Percentiles rank a stretch among this genome's conserved stretches.
Evolutionary conservation across 2,888 invertebrate species (phyloP).

Genomic region (Myathropa florea): DNA sequence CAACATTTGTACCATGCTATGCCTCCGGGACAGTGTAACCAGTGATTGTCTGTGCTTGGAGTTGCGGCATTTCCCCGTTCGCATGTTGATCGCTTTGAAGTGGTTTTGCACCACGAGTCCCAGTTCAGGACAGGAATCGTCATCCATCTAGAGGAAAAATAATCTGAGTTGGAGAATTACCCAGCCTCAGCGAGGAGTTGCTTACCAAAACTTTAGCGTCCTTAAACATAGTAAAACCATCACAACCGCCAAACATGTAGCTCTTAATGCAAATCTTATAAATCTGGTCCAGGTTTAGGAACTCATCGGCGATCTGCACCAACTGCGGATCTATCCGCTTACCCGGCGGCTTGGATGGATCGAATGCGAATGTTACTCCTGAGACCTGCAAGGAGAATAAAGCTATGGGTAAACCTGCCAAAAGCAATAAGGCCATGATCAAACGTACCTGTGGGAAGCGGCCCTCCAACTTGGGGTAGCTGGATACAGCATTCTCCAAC

Average conservation of each 20-base stretch:
- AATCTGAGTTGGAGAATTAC: not conserved
- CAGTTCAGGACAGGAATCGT: constrained; percentile 92
- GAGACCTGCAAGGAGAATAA: constrained; percentile 82
- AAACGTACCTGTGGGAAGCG: constrained; percentile 89
- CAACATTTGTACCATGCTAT: constrained; percentile 89
- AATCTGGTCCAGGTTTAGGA: constrained; percentile 85
- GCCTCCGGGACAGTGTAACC: constrained; percentile 90
- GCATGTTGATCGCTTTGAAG: constrained; percentile 91
- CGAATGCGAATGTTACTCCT: constrained; percentile 89
- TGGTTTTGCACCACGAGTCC: constrained; percentile 93
- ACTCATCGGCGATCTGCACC: constrained; percentile 92
- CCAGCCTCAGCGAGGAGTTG: constrained; percentile 14
- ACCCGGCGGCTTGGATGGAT: constrained; percentile 86
- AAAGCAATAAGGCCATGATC: not conserved
- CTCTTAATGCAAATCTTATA: constrained; percentile 92
- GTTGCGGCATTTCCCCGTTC: constrained; percentile 85
- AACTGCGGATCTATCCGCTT: constrained; percentile 86
- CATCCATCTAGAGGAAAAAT: constrained; percentile 84
- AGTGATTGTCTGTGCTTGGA: constrained; percentile 93
- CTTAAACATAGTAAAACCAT: constrained; percentile 91
- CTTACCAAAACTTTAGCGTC: constrained; percentile 87
- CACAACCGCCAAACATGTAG: constrained; percentile 90
- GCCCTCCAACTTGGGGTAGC: constrained; percentile 93
- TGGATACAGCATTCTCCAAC: constrained; percentile 91
- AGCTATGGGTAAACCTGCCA: not conserved